These are phyloP conservation scores for Drosophila limbata DNA, from an alignment of 2,888 invertebrate genomes.

Conservation along the genomic window DNA sequence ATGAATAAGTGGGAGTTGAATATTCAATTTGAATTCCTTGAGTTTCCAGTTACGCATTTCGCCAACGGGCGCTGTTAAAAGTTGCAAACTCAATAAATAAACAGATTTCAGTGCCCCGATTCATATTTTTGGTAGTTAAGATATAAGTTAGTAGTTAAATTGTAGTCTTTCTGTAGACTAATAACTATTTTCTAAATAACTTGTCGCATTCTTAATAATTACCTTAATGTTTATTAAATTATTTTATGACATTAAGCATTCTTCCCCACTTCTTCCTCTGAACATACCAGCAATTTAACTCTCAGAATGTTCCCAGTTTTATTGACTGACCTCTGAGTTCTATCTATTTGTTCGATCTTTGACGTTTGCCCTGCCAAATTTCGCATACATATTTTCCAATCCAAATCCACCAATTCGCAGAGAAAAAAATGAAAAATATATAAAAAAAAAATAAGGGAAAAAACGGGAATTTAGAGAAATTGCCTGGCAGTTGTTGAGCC, in stretches of 20 bases:
- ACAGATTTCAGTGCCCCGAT: conserved; percentile 18
- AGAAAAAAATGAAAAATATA: conserved; percentile 18
- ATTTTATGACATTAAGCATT: neutral
- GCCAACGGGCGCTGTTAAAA: conserved; percentile 39
- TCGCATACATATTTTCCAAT: conserved; percentile 51
- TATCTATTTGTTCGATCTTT: conserved; percentile 33
- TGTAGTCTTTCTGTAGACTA: neutral
- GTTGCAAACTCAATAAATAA: conserved; percentile 50
- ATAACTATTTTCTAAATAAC: neutral
- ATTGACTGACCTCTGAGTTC: conserved; percentile 55
- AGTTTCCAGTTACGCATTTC: conserved; percentile 16
- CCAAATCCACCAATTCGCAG: conserved; percentile 27
- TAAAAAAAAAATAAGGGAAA: neutral
- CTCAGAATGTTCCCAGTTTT: conserved; percentile 35
- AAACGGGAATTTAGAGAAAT: conserved; percentile 15
- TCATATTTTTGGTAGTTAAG: neutral
- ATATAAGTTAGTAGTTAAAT: neutral
- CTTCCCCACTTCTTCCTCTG: neutral
- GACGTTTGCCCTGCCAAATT: conserved; percentile 49
- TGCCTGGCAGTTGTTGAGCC: conserved; percentile 6
- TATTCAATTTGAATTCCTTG: conserved; percentile 67
- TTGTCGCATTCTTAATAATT: neutral
- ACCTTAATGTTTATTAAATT: neutral
- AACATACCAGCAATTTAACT: conserved; percentile 5
- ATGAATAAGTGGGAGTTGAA: conserved; percentile 53